Conservation (phyloP, 2,888 invertebrate species). For the Gryllus longicercus region DNA sequence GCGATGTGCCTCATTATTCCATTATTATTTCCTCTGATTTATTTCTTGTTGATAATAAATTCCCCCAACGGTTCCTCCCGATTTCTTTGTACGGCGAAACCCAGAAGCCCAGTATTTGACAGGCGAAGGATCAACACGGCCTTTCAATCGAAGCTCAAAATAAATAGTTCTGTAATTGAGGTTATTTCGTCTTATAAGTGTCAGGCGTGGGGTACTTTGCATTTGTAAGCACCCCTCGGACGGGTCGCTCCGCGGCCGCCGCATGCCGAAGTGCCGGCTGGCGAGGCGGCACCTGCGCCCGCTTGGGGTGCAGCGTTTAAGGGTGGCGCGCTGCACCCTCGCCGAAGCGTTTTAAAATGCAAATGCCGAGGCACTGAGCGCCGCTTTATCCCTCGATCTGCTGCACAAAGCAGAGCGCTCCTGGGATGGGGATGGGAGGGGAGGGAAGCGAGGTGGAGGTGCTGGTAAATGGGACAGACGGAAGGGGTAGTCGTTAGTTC, state of each 20-base stretch:
- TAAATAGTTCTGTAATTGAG: conserved; percentile 17
- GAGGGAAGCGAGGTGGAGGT: too few species aligned
- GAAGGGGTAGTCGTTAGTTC: too few species aligned
- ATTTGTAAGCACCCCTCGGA: neutral
- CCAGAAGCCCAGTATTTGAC: neutral
- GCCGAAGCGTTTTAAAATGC: neutral
- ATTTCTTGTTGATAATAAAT: conserved; percentile 2
- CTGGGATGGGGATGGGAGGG: too few species aligned
- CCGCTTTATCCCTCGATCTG: too few species aligned
- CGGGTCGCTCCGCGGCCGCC: neutral
- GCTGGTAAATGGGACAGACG: too few species aligned
- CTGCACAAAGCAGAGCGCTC: too few species aligned
- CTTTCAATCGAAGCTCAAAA: neutral
- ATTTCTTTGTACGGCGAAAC: neutral
- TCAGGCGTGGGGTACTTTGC: neutral
- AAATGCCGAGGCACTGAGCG: neutral
- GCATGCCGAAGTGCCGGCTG: too few species aligned
- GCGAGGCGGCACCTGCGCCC: too few species aligned
- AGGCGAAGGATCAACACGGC: neutral
- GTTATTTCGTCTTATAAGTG: neutral
- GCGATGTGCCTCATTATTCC: neutral
- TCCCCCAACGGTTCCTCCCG: neutral
- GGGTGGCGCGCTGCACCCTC: neutral
- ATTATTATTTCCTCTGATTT: neutral
- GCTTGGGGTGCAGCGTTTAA: neutral